Evolutionary conservation across 2,888 invertebrate species (phyloP).

Genomic region (Leptopilina drosophilae): DNA sequence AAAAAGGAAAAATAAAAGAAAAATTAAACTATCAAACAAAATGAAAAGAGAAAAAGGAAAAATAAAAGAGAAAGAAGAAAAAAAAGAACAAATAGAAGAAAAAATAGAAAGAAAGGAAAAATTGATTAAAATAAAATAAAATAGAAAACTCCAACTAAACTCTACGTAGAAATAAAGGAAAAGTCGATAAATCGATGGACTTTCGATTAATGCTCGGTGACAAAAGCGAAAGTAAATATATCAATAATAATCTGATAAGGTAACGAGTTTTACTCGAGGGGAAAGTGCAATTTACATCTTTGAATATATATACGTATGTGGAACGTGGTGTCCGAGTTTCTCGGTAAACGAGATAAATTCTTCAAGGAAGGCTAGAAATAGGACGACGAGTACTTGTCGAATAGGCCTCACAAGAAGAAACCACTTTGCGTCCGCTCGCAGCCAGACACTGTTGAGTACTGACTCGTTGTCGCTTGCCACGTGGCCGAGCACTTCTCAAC

Average conservation of each 20-base stretch:
- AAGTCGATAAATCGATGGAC: too few relatives aligned
- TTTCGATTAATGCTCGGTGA: too few relatives aligned
- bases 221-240: constrained; percentile 4
- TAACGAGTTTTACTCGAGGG: neutral
- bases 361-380: constrained; percentile 43
- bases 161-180: too few relatives aligned
- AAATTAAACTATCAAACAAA: too few relatives aligned
- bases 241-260: neutral
- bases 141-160: too few relatives aligned
- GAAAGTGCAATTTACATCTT: constrained; percentile 12
- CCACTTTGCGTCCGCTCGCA: constrained; percentile 54
- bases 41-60: too few relatives aligned
- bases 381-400: constrained; percentile 50
- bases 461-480: constrained; percentile 45
- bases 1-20: too few relatives aligned
- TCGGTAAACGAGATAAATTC: constrained; percentile 44
- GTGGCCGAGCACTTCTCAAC: constrained; percentile 52
- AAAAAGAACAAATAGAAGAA: too few relatives aligned
- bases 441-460: constrained; percentile 41
- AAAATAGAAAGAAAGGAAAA: too few relatives aligned
- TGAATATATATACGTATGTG: constrained; percentile 4
- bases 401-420: constrained; percentile 57
- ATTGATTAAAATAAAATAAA: too few relatives aligned
- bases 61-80: too few relatives aligned
- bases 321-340: constrained; percentile 38